Percentiles rank a stretch among this genome's conserved stretches.
These are phyloP conservation scores for Halichoerus grypus DNA, from an alignment of 2,113 vertebrate genomes.

Conservation along the genomic window DNA sequence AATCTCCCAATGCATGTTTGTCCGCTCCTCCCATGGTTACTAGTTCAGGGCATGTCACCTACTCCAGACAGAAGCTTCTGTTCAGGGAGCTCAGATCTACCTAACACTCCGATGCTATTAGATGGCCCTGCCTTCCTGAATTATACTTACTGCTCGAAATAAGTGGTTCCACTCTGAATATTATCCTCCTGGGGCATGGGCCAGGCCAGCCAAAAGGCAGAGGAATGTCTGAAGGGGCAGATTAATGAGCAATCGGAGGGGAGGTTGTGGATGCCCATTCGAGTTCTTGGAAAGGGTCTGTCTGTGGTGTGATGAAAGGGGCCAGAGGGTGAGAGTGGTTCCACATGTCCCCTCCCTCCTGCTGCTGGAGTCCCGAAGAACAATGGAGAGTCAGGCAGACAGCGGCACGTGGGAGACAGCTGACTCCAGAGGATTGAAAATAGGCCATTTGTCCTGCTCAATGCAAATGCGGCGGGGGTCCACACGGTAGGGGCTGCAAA, in stretches of 20 bases:
- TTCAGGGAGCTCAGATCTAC: neutral
- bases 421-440: constrained; percentile 85
- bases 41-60: neutral
- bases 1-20: neutral
- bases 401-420: constrained; percentile 86
- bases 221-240: constrained; percentile 65
- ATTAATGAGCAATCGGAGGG: constrained; percentile 30
- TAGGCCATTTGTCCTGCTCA: constrained; percentile 84
- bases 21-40: neutral
- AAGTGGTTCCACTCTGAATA: constrained; percentile 36
- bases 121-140: neutral
- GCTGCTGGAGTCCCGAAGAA: constrained; percentile 86
- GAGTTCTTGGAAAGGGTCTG: constrained; percentile 79
- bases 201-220: constrained; percentile 68
- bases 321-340: constrained; percentile 88
- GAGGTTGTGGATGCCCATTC: constrained; percentile 69
- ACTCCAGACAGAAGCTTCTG: neutral
- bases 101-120: neutral
- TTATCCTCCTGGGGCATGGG: constrained; percentile 26
- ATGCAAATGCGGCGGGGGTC: constrained; percentile 78
- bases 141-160: constrained; percentile 59
- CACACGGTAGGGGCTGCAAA: constrained; percentile 54
- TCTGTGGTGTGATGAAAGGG: constrained; percentile 71
- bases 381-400: constrained; percentile 85
- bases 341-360: constrained; percentile 87